These are phyloP conservation scores for Lycorma delicatula DNA, from an alignment of 1,140 invertebrate genomes.

Conservation along the genomic window DNA sequence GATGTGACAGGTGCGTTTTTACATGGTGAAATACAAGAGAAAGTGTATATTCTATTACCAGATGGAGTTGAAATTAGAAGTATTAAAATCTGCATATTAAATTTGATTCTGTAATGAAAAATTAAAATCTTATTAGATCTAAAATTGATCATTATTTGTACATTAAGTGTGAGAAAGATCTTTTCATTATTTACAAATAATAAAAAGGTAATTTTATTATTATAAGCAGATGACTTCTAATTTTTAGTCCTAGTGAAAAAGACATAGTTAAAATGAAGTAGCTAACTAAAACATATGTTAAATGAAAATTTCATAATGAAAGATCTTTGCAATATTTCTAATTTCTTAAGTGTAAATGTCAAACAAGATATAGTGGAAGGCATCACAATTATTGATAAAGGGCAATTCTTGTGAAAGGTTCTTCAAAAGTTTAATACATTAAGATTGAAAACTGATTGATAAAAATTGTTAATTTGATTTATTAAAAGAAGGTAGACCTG, in stretches of 20 bases:
- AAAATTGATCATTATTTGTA: slow-evolving; percentile 22
- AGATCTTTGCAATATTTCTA: slow-evolving; percentile 28
- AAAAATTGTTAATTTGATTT: slow-evolving; percentile 24
- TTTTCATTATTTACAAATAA: slow-evolving; percentile 24
- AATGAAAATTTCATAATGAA: slow-evolving; percentile 36
- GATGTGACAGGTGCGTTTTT: slow-evolving; percentile 20
- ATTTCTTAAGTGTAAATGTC: slow-evolving; percentile 35
- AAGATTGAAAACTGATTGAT: slow-evolving; percentile 31
- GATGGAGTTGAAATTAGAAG: slow-evolving; percentile 24
- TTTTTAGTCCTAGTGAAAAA: slow-evolving; percentile 26
- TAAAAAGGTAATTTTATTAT: slow-evolving; percentile 20
- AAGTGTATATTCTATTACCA: slow-evolving; percentile 22
- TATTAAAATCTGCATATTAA: slow-evolving; percentile 28
- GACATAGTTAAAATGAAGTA: no score
- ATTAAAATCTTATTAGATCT: slow-evolving; percentile 18
- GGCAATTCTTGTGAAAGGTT: slow-evolving; percentile 33
- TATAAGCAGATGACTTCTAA: slow-evolving; percentile 36
- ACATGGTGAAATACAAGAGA: slow-evolving; percentile 21
- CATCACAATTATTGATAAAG: slow-evolving; percentile 30
- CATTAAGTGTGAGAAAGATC: slow-evolving; percentile 1
- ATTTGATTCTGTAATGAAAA: slow-evolving; percentile 22
- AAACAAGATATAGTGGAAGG: slow-evolving; percentile 29
- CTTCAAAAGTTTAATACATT: slow-evolving; percentile 34
- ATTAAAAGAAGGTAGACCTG: slow-evolving; percentile 17
- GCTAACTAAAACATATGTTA: slow-evolving; percentile 30